Percentiles rank a stretch among this genome's conserved stretches.
Conservation (phyloP, 2,888 invertebrate species). For the Scelioninae gen. 1 region DNA sequence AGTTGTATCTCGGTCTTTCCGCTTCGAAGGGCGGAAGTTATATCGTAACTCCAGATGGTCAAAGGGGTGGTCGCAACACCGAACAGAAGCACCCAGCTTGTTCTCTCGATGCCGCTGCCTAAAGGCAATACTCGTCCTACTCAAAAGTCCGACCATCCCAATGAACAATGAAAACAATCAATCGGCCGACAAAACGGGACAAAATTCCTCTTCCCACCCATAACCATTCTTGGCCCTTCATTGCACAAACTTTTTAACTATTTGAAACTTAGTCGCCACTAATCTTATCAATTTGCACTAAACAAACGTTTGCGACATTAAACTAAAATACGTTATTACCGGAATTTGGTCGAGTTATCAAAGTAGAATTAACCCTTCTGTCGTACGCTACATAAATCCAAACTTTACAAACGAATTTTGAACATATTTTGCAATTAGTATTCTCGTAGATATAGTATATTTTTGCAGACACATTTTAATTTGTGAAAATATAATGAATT, state of each 20-base stretch:
- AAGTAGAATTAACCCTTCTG: too few species aligned
- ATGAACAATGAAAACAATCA: constrained; percentile 80
- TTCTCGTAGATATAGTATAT: too few species aligned
- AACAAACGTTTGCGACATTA: neutral
- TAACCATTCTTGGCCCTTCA: constrained; percentile 50
- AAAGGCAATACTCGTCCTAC: constrained; percentile 55
- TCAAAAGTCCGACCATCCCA: constrained; percentile 75
- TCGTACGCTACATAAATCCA: too few species aligned
- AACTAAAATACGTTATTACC: too few species aligned
- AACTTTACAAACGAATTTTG: too few species aligned
- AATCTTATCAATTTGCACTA: neutral
- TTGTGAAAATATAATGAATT: too few species aligned
- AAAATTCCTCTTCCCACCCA: constrained; percentile 62
- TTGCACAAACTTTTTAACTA: constrained; percentile 41
- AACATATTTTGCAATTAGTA: too few species aligned
- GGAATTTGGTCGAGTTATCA: too few species aligned
- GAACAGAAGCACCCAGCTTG: constrained; percentile 42
- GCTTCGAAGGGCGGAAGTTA: constrained; percentile 69
- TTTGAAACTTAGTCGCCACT: constrained; percentile 20
- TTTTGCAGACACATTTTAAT: too few species aligned
- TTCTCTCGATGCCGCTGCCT: constrained; percentile 35
- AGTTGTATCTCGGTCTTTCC: constrained; percentile 68
- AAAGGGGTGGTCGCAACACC: constrained; percentile 58
- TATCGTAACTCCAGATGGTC: constrained; percentile 69
- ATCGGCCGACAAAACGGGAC: constrained; percentile 74